phyloP scores from a whole-genome alignment of 2,113 vertebrate species.

The Lamprologus tigripictilis region DNA sequence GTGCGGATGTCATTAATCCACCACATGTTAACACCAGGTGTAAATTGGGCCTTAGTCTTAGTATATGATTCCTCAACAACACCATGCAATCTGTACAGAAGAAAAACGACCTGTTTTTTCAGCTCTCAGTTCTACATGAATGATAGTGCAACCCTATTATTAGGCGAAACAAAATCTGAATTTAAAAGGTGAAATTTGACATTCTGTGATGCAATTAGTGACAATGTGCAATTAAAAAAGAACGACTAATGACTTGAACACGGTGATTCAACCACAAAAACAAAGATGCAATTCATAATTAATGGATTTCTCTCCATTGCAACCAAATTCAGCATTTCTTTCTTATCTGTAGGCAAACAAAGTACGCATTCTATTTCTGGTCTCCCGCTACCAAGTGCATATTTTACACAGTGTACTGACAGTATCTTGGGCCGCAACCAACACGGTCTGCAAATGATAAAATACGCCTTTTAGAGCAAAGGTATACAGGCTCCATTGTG shows the following conservation, averaged over 20 bases:
- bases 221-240: slow-evolving; percentile 22
- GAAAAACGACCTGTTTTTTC: background rate
- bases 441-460: slow-evolving; percentile 35
- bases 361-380: background rate
- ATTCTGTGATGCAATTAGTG: slow-evolving; percentile 46
- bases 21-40: background rate
- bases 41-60: background rate
- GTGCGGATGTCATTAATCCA: background rate
- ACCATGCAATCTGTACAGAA: background rate
- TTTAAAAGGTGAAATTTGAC: background rate
- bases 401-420: slow-evolving; percentile 39
- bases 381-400: slow-evolving; percentile 9
- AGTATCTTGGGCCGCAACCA: slow-evolving; percentile 47
- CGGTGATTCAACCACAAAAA: slow-evolving; percentile 1
- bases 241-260: slow-evolving; percentile 13
- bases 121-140: background rate
- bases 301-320: background rate
- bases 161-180: background rate
- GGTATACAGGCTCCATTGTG: slow-evolving; percentile 22
- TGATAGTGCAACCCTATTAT: background rate
- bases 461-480: slow-evolving; percentile 41
- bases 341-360: background rate
- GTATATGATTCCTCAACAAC: background rate
- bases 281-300: slow-evolving; percentile 44
- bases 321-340: background rate